Evolutionary conservation across 2,797 vertebrate genomes (phyloP), one percentile per base, ranked within the genome.

Genomic region (Macroramphosus scolopax): DNA sequence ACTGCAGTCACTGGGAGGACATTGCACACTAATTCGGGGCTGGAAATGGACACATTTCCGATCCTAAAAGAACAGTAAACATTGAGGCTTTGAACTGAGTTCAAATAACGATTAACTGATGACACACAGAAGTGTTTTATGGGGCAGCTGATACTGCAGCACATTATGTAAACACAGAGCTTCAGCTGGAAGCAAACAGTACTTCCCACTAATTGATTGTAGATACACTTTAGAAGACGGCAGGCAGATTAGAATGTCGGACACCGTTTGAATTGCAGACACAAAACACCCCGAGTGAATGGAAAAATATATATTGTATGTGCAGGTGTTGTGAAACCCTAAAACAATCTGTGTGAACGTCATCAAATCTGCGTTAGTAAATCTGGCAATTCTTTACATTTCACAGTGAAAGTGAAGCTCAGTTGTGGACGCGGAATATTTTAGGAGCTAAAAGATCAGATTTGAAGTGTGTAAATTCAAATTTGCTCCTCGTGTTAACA

Each of bases 41-140:
- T 26, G 30, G 24, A 49, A 51, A 65, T 26, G 12, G 7, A 55
- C 17, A n/a, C 26, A 42, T 15, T 52, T 63, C 29, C 15, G 20
- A 33, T 38, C 40, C 13, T 17, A 29, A 54, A 54, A 44, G 40
- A 41, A 66, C 34, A 54, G 47, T 17, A 46, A 51, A 34, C 42
- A 40, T 12, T 3, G n/a, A 57, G 65, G 86, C 84, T 85, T 82
- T 78, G 78, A 75, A 44, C 68, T 17, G 37, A 50, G 24, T 28
- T 57, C 16, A 58, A 70, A 63, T 50, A 82, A 87, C 73, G 43
- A 82, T 74, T 79, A 78, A 83, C 84, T 43, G 33, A 44, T 2
- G n/a, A 5, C 48, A 50, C 14, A 2, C 33, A 12, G 38, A 24
- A 16, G 33, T 36, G 30, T 44, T 33, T 35, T 44, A 33, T n/a